Evolutionary conservation across 2,888 invertebrate genomes (phyloP).

Genomic region (Nezara viridula): DNA sequence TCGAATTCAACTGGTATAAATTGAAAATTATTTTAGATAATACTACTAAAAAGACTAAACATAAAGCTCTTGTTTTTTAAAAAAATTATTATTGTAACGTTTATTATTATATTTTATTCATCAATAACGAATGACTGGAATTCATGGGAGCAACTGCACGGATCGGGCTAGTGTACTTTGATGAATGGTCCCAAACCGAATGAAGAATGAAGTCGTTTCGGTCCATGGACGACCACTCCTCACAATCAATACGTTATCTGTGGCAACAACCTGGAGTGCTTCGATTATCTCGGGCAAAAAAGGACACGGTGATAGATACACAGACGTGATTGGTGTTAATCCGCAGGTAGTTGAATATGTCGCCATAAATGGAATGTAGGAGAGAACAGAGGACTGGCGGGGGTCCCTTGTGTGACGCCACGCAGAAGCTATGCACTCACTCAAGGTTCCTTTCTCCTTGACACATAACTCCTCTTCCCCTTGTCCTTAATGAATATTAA

Average conservation of each 20-base stretch:
- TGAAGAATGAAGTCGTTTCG: conserved; percentile 4
- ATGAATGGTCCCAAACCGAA: not conserved
- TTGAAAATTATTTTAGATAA: too few relatives aligned
- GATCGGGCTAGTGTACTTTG: not conserved
- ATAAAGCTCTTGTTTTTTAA: too few relatives aligned
- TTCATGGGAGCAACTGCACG: not conserved
- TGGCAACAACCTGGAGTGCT: not conserved
- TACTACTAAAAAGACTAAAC: too few relatives aligned
- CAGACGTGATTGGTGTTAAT: conserved; percentile 26
- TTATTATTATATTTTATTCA: too few relatives aligned
- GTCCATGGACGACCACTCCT: not conserved
- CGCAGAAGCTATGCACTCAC: not conserved
- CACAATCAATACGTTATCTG: not conserved
- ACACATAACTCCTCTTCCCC: not conserved
- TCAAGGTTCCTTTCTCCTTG: conserved; percentile 8
- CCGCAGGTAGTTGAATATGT: not conserved
- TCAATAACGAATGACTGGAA: too few relatives aligned
- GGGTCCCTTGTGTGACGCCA: not conserved
- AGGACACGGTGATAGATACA: conserved; percentile 12
- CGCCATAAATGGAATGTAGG: conserved; percentile 12
- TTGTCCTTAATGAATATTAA: not conserved
- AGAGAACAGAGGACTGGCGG: not conserved
- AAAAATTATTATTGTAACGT: too few relatives aligned
- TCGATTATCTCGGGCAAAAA: not conserved
- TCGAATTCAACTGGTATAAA: too few relatives aligned